These are phyloP conservation scores for Brachyalestes nurse DNA, from an alignment of 2,797 vertebrate species.

Conservation along the genomic window DNA sequence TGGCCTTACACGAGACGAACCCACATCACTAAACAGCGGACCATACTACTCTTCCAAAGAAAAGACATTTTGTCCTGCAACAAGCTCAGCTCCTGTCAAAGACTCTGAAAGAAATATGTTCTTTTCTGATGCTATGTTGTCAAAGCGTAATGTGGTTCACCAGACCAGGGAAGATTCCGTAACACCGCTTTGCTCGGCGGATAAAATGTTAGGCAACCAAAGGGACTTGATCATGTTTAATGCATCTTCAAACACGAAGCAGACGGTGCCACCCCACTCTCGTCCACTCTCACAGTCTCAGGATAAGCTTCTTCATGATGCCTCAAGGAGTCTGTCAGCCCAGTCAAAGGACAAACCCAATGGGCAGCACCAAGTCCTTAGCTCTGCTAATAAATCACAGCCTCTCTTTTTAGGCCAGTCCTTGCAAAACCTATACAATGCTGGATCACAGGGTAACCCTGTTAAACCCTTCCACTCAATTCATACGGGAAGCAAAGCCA, in stretches of 20 bases:
- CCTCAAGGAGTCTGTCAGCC: conserved; percentile 58
- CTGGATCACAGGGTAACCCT: conserved; percentile 62
- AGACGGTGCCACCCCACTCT: background rate
- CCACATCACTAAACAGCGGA: conserved; percentile 68
- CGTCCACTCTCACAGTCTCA: conserved; percentile 61
- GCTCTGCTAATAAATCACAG: conserved; percentile 69
- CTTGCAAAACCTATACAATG: conserved; percentile 58
- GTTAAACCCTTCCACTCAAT: conserved; percentile 68
- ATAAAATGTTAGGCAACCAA: conserved; percentile 40
- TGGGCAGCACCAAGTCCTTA: conserved; percentile 72
- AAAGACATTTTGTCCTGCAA: conserved; percentile 60
- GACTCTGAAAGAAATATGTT: conserved; percentile 59
- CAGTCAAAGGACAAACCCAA: conserved; percentile 69
- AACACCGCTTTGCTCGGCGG: conserved; percentile 42
- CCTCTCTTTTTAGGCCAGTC: conserved; percentile 63
- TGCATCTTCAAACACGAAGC: conserved; percentile 37
- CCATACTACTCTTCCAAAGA: conserved; percentile 69
- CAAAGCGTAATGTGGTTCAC: conserved; percentile 65
- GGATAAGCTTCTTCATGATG: conserved; percentile 52
- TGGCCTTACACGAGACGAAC: conserved; percentile 71
- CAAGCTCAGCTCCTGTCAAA: conserved; percentile 61
- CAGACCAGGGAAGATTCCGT: conserved; percentile 68
- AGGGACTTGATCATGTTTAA: conserved; percentile 58
- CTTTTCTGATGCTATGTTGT: conserved; percentile 64
- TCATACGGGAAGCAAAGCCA: conserved; percentile 69